phyloP scores from a whole-genome alignment of 2,113 vertebrate genomes.

The Oxyura jamaicensis region DNA sequence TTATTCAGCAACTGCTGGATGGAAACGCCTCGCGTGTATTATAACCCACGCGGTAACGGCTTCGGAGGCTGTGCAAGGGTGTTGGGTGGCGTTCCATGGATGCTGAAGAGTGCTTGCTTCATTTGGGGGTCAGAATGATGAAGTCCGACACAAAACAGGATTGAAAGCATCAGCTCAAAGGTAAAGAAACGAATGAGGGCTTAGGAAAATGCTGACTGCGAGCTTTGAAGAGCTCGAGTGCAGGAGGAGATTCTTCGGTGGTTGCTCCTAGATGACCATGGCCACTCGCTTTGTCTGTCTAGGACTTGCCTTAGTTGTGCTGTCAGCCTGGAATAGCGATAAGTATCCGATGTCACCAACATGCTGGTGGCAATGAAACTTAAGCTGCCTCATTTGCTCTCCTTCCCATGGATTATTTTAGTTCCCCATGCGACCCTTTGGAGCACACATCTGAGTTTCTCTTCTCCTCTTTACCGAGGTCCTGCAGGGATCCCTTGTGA shows the following conservation, averaged over 20 bases:
- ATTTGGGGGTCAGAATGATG: background rate
- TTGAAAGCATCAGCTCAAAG: background rate
- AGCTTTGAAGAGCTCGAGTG: background rate
- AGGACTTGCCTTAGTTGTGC: background rate
- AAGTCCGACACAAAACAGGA: background rate
- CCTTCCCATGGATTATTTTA: background rate
- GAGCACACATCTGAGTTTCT: background rate
- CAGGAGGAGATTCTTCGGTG: background rate
- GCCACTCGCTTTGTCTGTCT: background rate
- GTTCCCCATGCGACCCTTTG: background rate
- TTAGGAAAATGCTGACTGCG: fast-evolving
- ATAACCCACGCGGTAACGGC: background rate
- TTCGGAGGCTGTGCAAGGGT: background rate
- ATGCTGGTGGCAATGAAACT: background rate
- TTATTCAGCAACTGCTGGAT: background rate
- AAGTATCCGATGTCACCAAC: background rate
- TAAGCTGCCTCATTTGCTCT: background rate
- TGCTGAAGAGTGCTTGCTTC: background rate
- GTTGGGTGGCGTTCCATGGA: fast-evolving
- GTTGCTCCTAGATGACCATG: background rate
- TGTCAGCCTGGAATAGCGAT: background rate
- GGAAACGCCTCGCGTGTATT: background rate
- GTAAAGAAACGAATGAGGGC: background rate
- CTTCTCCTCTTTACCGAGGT: background rate
- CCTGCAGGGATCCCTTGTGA: background rate